Conservation (phyloP, 2,888 invertebrate genomes). For the Orchesellides sinensis region DNA sequence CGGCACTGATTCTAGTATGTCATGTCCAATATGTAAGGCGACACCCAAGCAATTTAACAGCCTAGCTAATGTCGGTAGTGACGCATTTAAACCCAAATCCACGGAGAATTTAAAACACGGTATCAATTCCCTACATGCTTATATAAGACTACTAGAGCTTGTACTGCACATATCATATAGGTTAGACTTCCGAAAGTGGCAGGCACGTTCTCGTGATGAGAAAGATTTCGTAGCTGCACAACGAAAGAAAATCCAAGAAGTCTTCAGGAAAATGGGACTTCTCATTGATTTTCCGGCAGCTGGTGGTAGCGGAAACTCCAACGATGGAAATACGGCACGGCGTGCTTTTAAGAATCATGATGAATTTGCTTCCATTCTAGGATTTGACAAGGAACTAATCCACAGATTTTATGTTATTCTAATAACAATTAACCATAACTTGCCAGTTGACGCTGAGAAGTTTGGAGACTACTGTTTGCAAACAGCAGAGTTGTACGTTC, state of each 20-base stretch:
- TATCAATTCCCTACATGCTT: slow-evolving; percentile 1
- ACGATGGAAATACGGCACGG: background rate
- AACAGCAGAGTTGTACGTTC: background rate
- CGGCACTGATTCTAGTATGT: background rate
- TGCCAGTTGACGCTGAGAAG: background rate
- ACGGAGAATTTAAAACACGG: background rate
- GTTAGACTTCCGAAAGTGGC: background rate
- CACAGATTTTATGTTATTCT: background rate
- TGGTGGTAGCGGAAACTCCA: background rate
- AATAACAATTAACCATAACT: background rate
- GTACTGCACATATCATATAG: slow-evolving; percentile 16
- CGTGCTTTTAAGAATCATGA: background rate
- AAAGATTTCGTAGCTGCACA: background rate
- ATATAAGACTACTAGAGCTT: background rate
- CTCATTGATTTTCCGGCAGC: background rate
- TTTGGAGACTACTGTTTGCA: background rate
- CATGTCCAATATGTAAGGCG: slow-evolving; percentile 21
- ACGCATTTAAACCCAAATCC: background rate
- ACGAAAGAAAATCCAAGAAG: background rate
- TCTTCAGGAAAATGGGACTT: background rate
- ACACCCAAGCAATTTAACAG: slow-evolving; percentile 1
- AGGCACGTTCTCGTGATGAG: background rate
- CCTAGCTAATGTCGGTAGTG: background rate
- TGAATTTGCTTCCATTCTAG: background rate
- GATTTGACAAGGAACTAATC: background rate